A percentile compares a stretch with the other conserved stretches of the same genome.
These are phyloP conservation scores for Tachina fera DNA, from an alignment of 2,888 invertebrate species.

Conservation along the genomic window DNA sequence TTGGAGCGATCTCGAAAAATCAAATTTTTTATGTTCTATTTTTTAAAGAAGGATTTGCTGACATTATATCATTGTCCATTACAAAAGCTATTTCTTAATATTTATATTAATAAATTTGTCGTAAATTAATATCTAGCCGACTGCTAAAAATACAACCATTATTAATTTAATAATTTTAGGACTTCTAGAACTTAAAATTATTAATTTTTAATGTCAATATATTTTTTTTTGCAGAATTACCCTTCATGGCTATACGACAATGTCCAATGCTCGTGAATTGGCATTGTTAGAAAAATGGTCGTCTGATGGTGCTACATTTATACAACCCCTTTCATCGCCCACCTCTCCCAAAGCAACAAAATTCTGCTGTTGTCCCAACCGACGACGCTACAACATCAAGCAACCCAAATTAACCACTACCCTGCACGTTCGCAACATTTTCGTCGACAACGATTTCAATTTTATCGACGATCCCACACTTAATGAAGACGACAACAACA, in stretches of 20 bases:
- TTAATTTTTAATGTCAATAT: not conserved
- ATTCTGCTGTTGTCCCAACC: slow-evolving; percentile 80
- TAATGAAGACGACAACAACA: slow-evolving; percentile 67
- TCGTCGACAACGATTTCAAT: slow-evolving; percentile 79
- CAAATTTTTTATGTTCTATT: too few species aligned
- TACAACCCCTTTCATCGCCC: slow-evolving; percentile 77
- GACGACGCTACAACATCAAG: slow-evolving; percentile 79
- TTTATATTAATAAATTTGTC: too few species aligned
- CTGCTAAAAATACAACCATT: too few species aligned
- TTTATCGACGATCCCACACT: slow-evolving; percentile 80
- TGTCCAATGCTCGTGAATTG: slow-evolving; percentile 82
- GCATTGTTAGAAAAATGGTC: slow-evolving; percentile 81
- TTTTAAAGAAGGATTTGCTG: too few species aligned
- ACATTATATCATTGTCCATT: too few species aligned
- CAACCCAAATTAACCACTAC: slow-evolving; percentile 76
- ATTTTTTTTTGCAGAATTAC: slow-evolving; percentile 76
- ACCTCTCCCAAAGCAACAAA: slow-evolving; percentile 80
- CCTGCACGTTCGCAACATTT: slow-evolving; percentile 79
- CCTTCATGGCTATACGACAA: slow-evolving; percentile 81
- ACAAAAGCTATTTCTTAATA: too few species aligned
- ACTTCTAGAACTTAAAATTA: not conserved
- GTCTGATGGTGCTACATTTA: slow-evolving; percentile 79
- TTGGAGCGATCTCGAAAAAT: too few species aligned
- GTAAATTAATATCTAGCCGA: too few species aligned
- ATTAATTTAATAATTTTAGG: too few species aligned